Evolutionary conservation across 2,888 invertebrate genomes (phyloP), one percentile per base, ranked within the genome.

Genomic region (Drosophila rellima): DNA sequence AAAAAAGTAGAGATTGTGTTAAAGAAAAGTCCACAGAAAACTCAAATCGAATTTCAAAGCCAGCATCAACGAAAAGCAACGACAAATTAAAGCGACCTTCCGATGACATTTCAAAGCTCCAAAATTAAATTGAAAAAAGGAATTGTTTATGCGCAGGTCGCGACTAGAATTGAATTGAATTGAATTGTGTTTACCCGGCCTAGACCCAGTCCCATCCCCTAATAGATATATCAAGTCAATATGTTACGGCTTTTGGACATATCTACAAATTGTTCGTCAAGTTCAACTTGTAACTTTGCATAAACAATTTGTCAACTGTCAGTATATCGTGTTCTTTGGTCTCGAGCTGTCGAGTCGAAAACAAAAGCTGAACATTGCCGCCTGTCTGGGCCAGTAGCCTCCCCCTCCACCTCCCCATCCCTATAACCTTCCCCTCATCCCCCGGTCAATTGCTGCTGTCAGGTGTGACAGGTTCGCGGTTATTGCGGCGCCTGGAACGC

Each of bases 251-350:
- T 50, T 51, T 59, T 71, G 61, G 66, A 67, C 64, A 63, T 71
- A 72, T 86, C 67, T 76, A 67, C 67, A 75, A 54, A 73, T 57
- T 68, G 67, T 74, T 75, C 76, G 63, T 69, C 83, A 70, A 69
- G 66, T 66, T 69, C 13, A 85, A 75, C 63, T 60, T 56, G 55
- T 56, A 63, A 60, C 68, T 86, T 90, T 90, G 74, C 81, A 81
- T 78, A 86, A 83, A 71, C 90, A 87, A 90, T 90, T 90, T 87
- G 87, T 87, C 89, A 86, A 77, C 81, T 88, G 90, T 88, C 88
- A 83, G 76, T 67, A 52, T 74, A 71, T 75, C 74, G 83, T 89
- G 81, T 79, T 62, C 85, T 79, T 77, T 51, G 71, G 66, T 71
- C 68, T 69, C 64, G 69, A 70, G 45, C 85, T 77, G 88, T 88